Percentiles rank a stretch among this genome's conserved stretches.
Conservation (phyloP, 1,140 invertebrate species). For the Zaprionus davidi region DNA sequence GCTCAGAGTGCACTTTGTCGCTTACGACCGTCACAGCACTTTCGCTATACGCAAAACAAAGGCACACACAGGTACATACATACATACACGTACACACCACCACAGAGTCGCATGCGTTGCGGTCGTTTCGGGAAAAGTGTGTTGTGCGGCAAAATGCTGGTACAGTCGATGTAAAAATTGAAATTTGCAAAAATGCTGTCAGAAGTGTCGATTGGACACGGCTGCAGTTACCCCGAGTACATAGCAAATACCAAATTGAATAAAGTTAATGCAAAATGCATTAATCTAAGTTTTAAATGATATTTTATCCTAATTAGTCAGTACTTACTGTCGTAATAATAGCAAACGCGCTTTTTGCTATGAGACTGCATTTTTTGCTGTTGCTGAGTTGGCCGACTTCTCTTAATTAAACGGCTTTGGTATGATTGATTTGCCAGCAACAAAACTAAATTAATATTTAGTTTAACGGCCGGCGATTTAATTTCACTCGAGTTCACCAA, state of each 20-base stretch:
- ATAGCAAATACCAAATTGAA: neutral
- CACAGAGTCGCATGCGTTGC: conserved; percentile 40
- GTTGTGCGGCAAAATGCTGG: conserved; percentile 60
- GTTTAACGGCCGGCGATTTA: neutral
- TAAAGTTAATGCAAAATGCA: no score
- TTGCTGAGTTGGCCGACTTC: neutral
- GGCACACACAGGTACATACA: conserved; percentile 66
- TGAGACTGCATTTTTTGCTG: conserved; percentile 88
- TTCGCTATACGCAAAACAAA: conserved; percentile 58
- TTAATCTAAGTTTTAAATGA: neutral
- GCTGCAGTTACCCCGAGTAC: no score
- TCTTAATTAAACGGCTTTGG: neutral
- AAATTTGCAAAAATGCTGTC: conserved; percentile 57
- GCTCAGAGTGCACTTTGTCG: conserved; percentile 43
- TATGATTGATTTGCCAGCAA: neutral
- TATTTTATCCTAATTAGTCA: conserved; percentile 1
- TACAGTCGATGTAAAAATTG: conserved; percentile 78
- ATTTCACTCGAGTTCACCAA: conserved; percentile 1
- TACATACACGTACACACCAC: conserved; percentile 38
- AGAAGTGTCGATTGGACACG: neutral
- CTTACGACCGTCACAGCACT: conserved; percentile 43
- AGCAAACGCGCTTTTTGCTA: conserved; percentile 97
- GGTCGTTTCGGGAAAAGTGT: conserved; percentile 59
- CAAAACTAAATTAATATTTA: neutral
- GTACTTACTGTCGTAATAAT: conserved; percentile 99